Base-by-base conservation (phyloP, 2,888 invertebrate species). In the Ectemnius cavifrons region DNA sequence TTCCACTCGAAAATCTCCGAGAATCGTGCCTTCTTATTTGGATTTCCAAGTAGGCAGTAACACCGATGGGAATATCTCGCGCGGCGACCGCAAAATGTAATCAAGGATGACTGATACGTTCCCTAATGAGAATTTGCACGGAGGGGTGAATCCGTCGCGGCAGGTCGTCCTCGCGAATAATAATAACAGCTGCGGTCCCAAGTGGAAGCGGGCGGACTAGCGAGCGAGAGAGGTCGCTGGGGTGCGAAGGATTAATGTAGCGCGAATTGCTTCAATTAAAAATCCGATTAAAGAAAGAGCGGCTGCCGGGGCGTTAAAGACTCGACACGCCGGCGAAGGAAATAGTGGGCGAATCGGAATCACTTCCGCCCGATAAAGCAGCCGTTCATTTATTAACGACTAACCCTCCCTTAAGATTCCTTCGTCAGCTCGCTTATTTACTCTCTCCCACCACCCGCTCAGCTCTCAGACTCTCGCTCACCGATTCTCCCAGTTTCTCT, bases 291-390 rank as follows among this genome's bases (percentile, higher is more conserved):
- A 90, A 88, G 88, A 84, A 87, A 16, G 16, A 81, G 78, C 81
- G 81, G 80, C 77, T 73, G 84, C 78, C 63, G 78, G 76, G 73
- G 75, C 78, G 84, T 84, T 86, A 84, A 64, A 84, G 85, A 87
- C 88, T 89, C 87, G 86, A 89, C 37, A 37, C 37, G 37, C 37
- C 37, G 37, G 3, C 88, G 83, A 86, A 88, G 87, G 83, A 84
- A 79, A 84, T 80, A 72, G 68, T 83, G 59, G 67, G 81, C 85
- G 84, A 88, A 90, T 89, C 88, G 88, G 87, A 88, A 90, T 90
- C 89, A 89, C 85, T 90, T 90, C 89, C 89, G 85, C 83, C 85
- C 89, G 89, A 90, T 90, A 89, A 89, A 89, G 86, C 87, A 78
- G 78, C 79, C 87, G 85, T 88, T 89, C 89, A 88, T 90, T 90